These are phyloP conservation scores for Brachionus paranguensis DNA, from an alignment of 1,140 invertebrate genomes.

Conservation along the genomic window DNA sequence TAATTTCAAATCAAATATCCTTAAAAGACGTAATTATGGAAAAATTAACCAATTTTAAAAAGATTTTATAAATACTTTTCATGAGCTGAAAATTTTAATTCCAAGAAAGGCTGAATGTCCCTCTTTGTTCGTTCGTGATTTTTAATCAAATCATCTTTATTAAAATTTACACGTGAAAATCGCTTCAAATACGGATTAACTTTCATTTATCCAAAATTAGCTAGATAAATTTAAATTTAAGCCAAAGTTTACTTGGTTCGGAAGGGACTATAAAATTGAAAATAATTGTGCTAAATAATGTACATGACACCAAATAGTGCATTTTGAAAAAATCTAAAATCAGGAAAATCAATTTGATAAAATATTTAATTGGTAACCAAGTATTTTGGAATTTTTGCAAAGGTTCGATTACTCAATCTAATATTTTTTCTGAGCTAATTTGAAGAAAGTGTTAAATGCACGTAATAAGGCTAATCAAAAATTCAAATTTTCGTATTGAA, in stretches of 20 bases:
- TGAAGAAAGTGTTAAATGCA: neutral
- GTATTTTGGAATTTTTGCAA: neutral
- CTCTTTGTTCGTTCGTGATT: neutral
- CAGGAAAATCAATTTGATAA: neutral
- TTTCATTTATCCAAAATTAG: neutral
- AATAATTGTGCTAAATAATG: neutral
- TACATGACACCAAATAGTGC: neutral
- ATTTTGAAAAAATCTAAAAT: neutral
- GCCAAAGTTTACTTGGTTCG: neutral
- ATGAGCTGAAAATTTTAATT: slow-evolving; percentile 13
- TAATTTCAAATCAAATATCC: slow-evolving; percentile 20
- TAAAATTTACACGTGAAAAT: slow-evolving; percentile 19
- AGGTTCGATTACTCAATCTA: neutral
- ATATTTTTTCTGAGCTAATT: neutral
- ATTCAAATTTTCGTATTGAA: neutral
- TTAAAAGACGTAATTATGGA: neutral
- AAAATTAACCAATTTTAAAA: neutral
- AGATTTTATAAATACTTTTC: neutral
- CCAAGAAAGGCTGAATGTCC: neutral
- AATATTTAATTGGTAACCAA: neutral
- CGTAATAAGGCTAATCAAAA: neutral
- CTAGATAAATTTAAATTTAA: neutral
- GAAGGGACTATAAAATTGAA: neutral
- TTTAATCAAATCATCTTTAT: neutral
- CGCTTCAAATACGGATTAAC: neutral